Conservation (phyloP, 2,888 invertebrate genomes). For the Bombylius major region DNA sequence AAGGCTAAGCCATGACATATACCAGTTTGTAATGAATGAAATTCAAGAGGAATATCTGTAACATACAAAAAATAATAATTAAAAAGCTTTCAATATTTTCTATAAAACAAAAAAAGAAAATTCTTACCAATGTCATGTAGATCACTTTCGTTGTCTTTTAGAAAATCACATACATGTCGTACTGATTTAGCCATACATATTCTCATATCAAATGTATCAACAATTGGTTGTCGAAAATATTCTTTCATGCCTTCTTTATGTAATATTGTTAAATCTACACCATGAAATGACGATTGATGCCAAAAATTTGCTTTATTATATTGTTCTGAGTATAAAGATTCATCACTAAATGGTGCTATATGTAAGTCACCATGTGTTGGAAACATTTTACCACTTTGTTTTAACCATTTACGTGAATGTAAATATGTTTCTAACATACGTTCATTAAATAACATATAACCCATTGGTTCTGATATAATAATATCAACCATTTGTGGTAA, state of each 20-base stretch:
- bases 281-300: slow-evolving; percentile 97
- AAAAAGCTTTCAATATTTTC: background rate
- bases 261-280: slow-evolving; percentile 86
- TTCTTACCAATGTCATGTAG: slow-evolving; percentile 72
- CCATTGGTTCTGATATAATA: slow-evolving; percentile 99
- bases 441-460: slow-evolving; percentile 99
- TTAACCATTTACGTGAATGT: slow-evolving; percentile 96
- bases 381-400: slow-evolving; percentile 90
- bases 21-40: slow-evolving; percentile 82
- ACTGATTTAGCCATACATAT: slow-evolving; percentile 93
- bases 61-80: slow-evolving; percentile 12
- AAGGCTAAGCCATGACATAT: slow-evolving; percentile 96
- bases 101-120: background rate
- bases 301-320: slow-evolving; percentile 98
- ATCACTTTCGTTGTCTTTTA: slow-evolving; percentile 82
- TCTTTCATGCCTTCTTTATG: slow-evolving; percentile 90
- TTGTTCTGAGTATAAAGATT: slow-evolving; percentile 94
- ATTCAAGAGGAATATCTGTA: slow-evolving; percentile 81
- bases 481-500: slow-evolving; percentile 92
- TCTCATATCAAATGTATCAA: slow-evolving; percentile 95
- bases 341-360: slow-evolving; percentile 95
- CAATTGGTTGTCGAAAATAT: slow-evolving; percentile 95
- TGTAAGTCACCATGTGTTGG: slow-evolving; percentile 94
- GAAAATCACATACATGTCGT: slow-evolving; percentile 87
- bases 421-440: slow-evolving; percentile 97